phyloP scores from a whole-genome alignment of 2,888 invertebrate genomes.

The Lissonota sp. region DNA sequence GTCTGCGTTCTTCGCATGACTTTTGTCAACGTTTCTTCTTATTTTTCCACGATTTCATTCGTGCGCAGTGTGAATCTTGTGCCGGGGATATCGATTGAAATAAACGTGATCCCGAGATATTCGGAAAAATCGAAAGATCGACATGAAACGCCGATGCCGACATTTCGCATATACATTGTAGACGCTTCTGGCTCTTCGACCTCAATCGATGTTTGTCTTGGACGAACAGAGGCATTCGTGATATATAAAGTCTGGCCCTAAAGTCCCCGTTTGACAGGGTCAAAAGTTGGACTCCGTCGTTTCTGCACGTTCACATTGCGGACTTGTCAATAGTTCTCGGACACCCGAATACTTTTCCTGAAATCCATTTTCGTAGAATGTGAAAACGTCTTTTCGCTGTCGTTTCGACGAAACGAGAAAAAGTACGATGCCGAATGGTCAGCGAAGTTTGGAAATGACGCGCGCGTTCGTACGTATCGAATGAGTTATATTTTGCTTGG shows the following conservation, averaged over 20 bases:
- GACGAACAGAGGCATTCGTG: conserved; percentile 66
- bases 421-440: conserved; percentile 26
- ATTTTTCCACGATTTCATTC: too few relatives aligned
- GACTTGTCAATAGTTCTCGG: neutral
- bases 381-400: conserved; percentile 9
- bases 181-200: conserved; percentile 58
- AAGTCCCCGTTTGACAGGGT: conserved; percentile 27
- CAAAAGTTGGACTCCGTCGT: conserved; percentile 51
- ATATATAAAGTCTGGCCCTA: conserved; percentile 70
- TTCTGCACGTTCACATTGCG: conserved; percentile 18
- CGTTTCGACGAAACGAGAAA: conserved; percentile 25
- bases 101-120: too few relatives aligned
- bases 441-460: conserved; percentile 41
- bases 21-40: too few relatives aligned
- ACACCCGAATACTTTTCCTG: conserved; percentile 22
- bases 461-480: conserved; percentile 37
- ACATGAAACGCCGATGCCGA: neutral
- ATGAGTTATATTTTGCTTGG: conserved; percentile 25
- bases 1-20: too few relatives aligned
- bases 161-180: neutral
- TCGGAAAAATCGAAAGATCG: conserved; percentile 26
- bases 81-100: too few relatives aligned
- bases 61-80: too few relatives aligned
- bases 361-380: too few relatives aligned
- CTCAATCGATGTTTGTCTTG: conserved; percentile 72